These are phyloP conservation scores for Littorina saxatilis DNA, from an alignment of 1,140 invertebrate species.

Conservation along the genomic window DNA sequence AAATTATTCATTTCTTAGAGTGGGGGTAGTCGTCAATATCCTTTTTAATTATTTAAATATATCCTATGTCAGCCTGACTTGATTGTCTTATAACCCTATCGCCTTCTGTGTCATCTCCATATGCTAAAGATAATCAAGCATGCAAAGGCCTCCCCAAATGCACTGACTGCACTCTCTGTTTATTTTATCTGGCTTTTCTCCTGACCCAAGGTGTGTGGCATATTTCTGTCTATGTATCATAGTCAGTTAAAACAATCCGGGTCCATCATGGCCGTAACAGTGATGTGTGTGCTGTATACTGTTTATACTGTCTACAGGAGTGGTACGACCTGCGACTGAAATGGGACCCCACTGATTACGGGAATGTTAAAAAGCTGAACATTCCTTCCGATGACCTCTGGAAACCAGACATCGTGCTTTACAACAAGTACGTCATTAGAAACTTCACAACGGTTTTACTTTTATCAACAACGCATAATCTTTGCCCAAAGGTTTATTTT, in stretches of 20 bases:
- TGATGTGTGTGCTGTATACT: neutral
- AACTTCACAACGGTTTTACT: neutral
- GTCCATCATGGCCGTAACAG: neutral
- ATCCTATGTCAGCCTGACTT: too few species aligned
- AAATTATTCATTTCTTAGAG: too few species aligned
- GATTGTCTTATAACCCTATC: too few species aligned
- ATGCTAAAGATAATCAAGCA: too few species aligned
- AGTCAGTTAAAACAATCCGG: too few species aligned
- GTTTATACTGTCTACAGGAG: neutral
- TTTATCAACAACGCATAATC: neutral
- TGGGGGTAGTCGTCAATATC: too few species aligned
- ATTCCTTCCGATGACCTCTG: conserved; percentile 89
- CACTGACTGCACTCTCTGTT: too few species aligned
- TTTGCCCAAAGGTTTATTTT: neutral
- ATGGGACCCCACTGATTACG: conserved; percentile 85
- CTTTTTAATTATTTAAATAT: too few species aligned
- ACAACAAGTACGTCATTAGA: conserved; percentile 74
- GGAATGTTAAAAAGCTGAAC: conserved; percentile 86
- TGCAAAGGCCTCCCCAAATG: too few species aligned
- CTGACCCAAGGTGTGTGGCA: neutral
- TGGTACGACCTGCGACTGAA: conserved; percentile 70
- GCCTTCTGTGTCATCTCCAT: too few species aligned
- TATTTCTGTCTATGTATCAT: too few species aligned
- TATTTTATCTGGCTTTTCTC: too few species aligned
- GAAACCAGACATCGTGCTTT: conserved; percentile 79